These are phyloP conservation scores for Andrena flavipes DNA, from an alignment of 2,888 invertebrate genomes.

Conservation along the genomic window DNA sequence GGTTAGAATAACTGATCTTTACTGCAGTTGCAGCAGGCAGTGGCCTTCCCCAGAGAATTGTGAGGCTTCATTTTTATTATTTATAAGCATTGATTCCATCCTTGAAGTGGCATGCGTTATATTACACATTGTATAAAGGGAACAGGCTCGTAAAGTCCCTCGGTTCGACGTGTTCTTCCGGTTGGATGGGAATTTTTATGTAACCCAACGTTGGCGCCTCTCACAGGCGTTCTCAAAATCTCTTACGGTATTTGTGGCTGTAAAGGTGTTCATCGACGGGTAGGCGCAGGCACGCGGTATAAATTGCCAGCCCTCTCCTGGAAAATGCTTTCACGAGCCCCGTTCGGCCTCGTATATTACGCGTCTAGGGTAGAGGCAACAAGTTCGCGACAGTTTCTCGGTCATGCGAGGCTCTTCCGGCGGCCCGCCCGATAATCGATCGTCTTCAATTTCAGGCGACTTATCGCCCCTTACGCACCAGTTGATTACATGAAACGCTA, in stretches of 20 bases:
- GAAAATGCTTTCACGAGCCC: conserved; percentile 54
- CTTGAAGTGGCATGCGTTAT: too few species aligned
- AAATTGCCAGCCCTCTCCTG: conserved; percentile 29
- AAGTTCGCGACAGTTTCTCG: conserved; percentile 48
- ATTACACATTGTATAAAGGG: neutral
- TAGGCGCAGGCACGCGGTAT: conserved; percentile 22
- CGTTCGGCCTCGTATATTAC: conserved; percentile 50
- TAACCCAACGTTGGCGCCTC: conserved; percentile 20
- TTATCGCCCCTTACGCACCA: neutral
- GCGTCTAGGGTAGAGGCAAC: conserved; percentile 38
- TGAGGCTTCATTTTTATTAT: too few species aligned
- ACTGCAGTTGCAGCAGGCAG: too few species aligned
- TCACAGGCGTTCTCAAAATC: conserved; percentile 28
- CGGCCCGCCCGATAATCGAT: conserved; percentile 41
- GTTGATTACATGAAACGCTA: conserved; percentile 16
- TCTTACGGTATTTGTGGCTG: conserved; percentile 14
- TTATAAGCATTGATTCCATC: too few species aligned
- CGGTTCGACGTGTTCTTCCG: conserved; percentile 34
- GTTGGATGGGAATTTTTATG: conserved; percentile 34
- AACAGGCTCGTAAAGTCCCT: conserved; percentile 15
- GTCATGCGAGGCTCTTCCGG: conserved; percentile 8
- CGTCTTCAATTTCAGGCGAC: conserved; percentile 31
- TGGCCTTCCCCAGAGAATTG: too few species aligned
- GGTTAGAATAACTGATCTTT: too few species aligned
- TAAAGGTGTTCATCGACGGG: conserved; percentile 43